Conservation (phyloP, 2,888 invertebrate species). For the Acleris cristana region DNA sequence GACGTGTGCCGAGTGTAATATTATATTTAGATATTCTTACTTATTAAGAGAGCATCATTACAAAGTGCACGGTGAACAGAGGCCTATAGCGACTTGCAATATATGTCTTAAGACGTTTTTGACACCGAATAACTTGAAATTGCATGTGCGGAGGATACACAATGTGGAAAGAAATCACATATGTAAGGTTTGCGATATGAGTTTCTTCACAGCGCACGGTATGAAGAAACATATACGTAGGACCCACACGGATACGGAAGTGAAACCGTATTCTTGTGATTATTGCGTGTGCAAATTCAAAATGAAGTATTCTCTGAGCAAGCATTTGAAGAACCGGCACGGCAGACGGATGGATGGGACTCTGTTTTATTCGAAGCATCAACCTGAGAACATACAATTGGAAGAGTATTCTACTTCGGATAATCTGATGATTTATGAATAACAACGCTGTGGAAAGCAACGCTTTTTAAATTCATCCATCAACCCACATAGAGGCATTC, state of each 20-base stretch:
- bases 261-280: constrained; percentile 51
- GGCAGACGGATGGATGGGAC: constrained; percentile 32
- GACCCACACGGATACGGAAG: constrained; percentile 51
- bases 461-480: too few species aligned
- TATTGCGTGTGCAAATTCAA: constrained; percentile 56
- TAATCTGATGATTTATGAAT: too few species aligned
- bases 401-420: not conserved
- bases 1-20: constrained; percentile 47
- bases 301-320: constrained; percentile 55
- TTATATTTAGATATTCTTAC: constrained; percentile 51
- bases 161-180: constrained; percentile 52
- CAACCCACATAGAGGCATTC: too few species aligned
- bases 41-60: constrained; percentile 50
- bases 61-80: constrained; percentile 50
- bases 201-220: constrained; percentile 57
- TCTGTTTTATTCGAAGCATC: not conserved
- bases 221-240: constrained; percentile 52
- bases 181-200: constrained; percentile 51
- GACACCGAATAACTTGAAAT: constrained; percentile 48
- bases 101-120: constrained; percentile 55
- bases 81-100: constrained; percentile 45
- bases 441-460: too few species aligned
- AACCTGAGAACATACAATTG: not conserved
- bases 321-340: constrained; percentile 58
- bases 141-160: constrained; percentile 55